Percentiles rank a stretch among this genome's conserved stretches.
These are phyloP conservation scores for Montipora capricornis DNA, from an alignment of 64 coral and sea anemone species.

Conservation along the genomic window DNA sequence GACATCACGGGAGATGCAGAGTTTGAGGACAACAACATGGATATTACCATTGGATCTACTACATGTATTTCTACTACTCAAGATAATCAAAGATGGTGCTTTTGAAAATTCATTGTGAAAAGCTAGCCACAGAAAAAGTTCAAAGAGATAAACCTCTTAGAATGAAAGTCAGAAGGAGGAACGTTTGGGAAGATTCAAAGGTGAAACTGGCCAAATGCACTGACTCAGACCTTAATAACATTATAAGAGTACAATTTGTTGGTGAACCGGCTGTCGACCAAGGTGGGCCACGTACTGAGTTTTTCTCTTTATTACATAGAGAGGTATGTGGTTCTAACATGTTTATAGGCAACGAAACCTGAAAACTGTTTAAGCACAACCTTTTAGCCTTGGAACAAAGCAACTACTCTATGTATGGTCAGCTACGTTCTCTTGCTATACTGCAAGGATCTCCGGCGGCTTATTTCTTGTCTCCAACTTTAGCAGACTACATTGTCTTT, in stretches of 20 bases:
- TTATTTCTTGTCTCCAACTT: constrained; percentile 76
- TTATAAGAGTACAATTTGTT: constrained; percentile 86
- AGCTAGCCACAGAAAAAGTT: constrained; percentile 24
- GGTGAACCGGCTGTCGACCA: constrained; percentile 85
- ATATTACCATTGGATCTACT: constrained; percentile 21
- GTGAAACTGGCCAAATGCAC: constrained; percentile 70
- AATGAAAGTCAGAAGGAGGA: constrained; percentile 83
- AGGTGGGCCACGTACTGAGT: constrained; percentile 71
- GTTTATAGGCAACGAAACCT: constrained; percentile 69
- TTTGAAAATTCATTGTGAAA: constrained; percentile 30
- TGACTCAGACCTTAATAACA: constrained; percentile 77
- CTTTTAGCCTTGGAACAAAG: constrained; percentile 77
- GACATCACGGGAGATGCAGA: constrained; percentile 22
- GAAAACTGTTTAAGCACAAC: constrained; percentile 82
- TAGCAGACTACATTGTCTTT: constrained; percentile 77
- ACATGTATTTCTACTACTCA: neutral
- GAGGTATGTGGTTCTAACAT: constrained; percentile 78
- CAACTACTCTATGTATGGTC: constrained; percentile 80
- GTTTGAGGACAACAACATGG: constrained; percentile 30
- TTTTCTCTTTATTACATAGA: constrained; percentile 86
- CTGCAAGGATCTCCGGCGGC: constrained; percentile 62
- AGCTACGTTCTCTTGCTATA: constrained; percentile 73
- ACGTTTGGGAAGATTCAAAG: constrained; percentile 85
- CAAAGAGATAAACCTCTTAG: constrained; percentile 25
- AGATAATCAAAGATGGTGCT: constrained; percentile 1